Base-by-base conservation (phyloP, 2,113 vertebrate species). In the Aptenodytes forsteri region DNA sequence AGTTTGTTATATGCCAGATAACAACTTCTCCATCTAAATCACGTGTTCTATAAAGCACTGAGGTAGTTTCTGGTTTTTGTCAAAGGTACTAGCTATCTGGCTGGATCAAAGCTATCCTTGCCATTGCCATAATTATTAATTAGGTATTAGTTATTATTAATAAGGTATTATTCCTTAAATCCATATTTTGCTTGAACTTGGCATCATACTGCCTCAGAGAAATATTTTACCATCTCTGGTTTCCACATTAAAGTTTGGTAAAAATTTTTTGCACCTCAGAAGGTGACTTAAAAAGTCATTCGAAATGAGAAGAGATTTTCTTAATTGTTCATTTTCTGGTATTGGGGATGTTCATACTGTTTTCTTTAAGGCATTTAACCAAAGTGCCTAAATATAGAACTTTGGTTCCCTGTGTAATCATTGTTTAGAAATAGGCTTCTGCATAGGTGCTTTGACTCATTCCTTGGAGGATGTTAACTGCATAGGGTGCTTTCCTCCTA, bases 1-100 rank as follows among this genome's bases (percentile, higher is more conserved):
- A 90, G 54, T 95, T 91, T 92, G 75, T 66, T 91, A 73, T 73
- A 83, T 85, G 54, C 46, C 89, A 85, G 65, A 82, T 85, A 94
- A 47, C 47, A 79, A 50, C 13, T 79, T 79, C 64, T 94, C 80
- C 46, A 58, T 94, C 90, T 93, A 72, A 91, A 90, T 96, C 77
- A 72, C 20, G 9, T 54, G 54, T 73, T 87, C 64, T 40, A 10
- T 52, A 86, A 86, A 83, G 61, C 70, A 65, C 58, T 65, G 59
- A 82, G n/a, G 56, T 52, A 54, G 87, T 47, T 90, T 87, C 95
- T 96, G 92, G 5, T 2, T 72, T 96, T 94, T 91, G 52, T 96
- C 93, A 97, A 83, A 90, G 61, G 17, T 83, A 38, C 19, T 16
- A 38, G 16, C 64, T 77, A 11, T 72, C 84, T 87, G 70, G 9